Conservation (phyloP, 30 jellyfish, hydroid and myxozoan genomes). For the Hydra vulgaris region DNA sequence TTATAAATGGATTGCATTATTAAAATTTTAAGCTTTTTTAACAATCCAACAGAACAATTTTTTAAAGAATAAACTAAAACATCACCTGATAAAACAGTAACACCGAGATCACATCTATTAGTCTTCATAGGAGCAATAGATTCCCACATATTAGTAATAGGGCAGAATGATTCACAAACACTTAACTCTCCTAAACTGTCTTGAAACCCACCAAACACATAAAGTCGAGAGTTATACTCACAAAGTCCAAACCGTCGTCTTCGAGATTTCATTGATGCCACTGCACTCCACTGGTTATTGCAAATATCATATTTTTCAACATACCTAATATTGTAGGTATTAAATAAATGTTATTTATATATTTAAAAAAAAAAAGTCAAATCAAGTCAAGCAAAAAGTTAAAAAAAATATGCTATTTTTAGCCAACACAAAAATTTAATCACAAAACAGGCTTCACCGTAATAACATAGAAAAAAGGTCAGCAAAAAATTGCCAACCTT, state of each 20-base stretch:
- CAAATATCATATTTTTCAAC: slow-evolving; percentile 60
- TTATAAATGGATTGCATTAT: too few species aligned
- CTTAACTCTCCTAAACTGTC: slow-evolving; percentile 65
- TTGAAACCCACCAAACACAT: slow-evolving; percentile 93
- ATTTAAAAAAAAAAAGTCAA: not conserved
- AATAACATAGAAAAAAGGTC: too few species aligned
- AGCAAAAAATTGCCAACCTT: too few species aligned
- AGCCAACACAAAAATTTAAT: too few species aligned
- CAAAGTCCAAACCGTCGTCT: slow-evolving; percentile 79
- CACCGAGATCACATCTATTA: slow-evolving; percentile 80
- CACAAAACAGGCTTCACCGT: too few species aligned
- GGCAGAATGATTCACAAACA: slow-evolving; percentile 55
- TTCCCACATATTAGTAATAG: slow-evolving; percentile 44
- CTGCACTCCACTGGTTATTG: slow-evolving; percentile 47
- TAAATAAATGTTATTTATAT: too few species aligned
- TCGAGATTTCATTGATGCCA: slow-evolving; percentile 61
- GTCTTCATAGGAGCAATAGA: slow-evolving; percentile 66
- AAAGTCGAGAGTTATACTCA: slow-evolving; percentile 31
- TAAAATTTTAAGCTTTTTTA: too few species aligned
- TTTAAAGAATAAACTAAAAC: too few species aligned
- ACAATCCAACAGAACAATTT: too few species aligned
- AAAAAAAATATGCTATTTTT: too few species aligned
- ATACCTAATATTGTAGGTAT: too few species aligned
- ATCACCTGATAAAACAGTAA: slow-evolving; percentile 68
- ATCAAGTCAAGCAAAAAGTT: not conserved